phyloP scores from a whole-genome alignment of 2,797 vertebrate genomes.

The Mus caroli region DNA sequence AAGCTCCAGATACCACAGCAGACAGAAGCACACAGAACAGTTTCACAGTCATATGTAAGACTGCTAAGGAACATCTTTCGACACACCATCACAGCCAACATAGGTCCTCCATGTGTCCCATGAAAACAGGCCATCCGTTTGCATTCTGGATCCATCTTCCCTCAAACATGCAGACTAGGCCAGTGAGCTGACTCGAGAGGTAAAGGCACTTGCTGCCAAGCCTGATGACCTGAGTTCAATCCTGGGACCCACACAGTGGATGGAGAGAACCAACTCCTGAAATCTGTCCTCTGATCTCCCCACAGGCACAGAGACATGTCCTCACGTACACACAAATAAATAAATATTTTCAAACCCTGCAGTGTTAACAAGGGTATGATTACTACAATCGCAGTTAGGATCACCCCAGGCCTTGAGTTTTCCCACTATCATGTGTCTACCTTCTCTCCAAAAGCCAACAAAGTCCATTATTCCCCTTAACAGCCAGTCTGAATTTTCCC shows the following conservation, averaged over 20 bases:
- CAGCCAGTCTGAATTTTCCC: not conserved
- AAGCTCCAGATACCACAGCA: conserved; percentile 73
- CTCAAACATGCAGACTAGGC: not conserved
- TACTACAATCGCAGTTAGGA: not conserved
- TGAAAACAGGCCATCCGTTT: not conserved
- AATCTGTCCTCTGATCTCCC: not conserved
- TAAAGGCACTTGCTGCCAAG: not conserved
- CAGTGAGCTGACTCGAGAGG: not conserved
- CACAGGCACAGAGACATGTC: not conserved
- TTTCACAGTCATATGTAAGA: not conserved
- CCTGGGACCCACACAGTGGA: not conserved
- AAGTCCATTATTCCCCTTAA: not conserved
- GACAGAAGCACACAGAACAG: conserved; percentile 55
- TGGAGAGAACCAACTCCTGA: not conserved
- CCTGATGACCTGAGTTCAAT: not conserved
- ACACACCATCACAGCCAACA: not conserved
- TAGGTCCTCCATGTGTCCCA: not conserved
- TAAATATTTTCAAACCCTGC: not conserved
- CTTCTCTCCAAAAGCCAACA: not conserved
- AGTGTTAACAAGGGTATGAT: not conserved
- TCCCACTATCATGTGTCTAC: not conserved
- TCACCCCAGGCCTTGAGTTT: not conserved
- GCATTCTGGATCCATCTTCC: not conserved
- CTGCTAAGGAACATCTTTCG: not conserved
- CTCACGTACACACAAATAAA: not conserved